Percentiles rank a stretch among this genome's conserved stretches.
Conservation (phyloP, 23 tunicate species). For the Diplosoma virens region DNA sequence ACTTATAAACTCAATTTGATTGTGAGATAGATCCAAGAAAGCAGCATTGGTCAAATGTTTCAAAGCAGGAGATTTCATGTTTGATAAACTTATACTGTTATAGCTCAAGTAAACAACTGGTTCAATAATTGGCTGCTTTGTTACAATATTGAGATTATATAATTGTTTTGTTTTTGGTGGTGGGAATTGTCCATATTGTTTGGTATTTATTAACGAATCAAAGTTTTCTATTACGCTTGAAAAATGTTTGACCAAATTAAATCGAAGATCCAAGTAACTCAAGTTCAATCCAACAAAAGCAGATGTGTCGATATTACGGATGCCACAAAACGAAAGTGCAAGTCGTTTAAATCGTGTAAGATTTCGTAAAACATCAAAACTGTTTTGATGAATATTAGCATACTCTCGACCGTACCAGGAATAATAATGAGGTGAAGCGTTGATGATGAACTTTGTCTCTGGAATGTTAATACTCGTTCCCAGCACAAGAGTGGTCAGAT, state of each 20-base stretch:
- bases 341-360: neutral
- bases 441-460: neutral
- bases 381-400: neutral
- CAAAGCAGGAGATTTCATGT: neutral
- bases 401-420: constrained; percentile 6
- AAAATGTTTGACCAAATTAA: neutral
- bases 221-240: too few relatives aligned
- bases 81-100: neutral
- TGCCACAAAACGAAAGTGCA: neutral
- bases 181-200: neutral
- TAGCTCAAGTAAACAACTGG: neutral
- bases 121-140: neutral
- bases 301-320: neutral
- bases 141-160: neutral
- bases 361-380: constrained; percentile 4
- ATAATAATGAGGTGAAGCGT: neutral
- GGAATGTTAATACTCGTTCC: neutral
- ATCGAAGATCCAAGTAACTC: neutral
- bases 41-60: neutral
- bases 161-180: neutral
- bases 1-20: neutral
- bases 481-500: neutral
- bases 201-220: neutral
- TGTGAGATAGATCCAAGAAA: neutral
- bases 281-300: neutral